A percentile compares a stretch with the other conserved stretches of the same genome.
phyloP scores from a whole-genome alignment of 2,888 invertebrate genomes.

The Nemurella pictetii region DNA sequence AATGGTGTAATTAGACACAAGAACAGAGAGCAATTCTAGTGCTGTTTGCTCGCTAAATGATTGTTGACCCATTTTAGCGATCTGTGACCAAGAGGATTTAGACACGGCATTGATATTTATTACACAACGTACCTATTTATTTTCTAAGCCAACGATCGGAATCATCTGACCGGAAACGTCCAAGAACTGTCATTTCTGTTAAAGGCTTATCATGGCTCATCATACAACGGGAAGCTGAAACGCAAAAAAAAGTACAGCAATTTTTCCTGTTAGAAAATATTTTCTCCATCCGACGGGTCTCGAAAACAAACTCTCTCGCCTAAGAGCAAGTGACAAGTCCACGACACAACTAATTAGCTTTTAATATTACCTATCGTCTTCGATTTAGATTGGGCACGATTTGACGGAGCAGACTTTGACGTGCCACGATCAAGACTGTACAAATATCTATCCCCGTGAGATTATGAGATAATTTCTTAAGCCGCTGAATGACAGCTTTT shows the following conservation, averaged over 20 bases:
- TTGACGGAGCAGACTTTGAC: not conserved
- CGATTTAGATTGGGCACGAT: not conserved
- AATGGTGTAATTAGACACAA: not conserved
- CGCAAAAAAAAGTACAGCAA: not conserved
- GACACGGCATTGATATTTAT: slow-evolving; percentile 12
- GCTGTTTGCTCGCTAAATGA: not conserved
- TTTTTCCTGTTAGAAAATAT: not conserved
- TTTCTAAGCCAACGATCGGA: not conserved
- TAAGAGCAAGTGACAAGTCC: not conserved
- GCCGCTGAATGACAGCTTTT: slow-evolving; percentile 20
- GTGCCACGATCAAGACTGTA: not conserved
- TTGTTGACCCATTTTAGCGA: slow-evolving; percentile 1
- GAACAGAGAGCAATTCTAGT: not conserved
- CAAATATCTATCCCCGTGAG: not conserved
- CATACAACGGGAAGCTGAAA: not conserved
- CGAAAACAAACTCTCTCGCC: not conserved
- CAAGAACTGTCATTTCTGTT: not conserved
- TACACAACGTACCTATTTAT: not conserved
- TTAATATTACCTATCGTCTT: not conserved
- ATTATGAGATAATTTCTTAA: not conserved
- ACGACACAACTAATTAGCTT: not conserved
- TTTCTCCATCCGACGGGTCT: not conserved
- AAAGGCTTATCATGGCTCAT: too few species aligned
- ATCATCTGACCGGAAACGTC: not conserved
- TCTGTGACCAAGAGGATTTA: not conserved